Conservation (phyloP, 2,113 vertebrate species). For the Sarotherodon lohbergeri region DNA sequence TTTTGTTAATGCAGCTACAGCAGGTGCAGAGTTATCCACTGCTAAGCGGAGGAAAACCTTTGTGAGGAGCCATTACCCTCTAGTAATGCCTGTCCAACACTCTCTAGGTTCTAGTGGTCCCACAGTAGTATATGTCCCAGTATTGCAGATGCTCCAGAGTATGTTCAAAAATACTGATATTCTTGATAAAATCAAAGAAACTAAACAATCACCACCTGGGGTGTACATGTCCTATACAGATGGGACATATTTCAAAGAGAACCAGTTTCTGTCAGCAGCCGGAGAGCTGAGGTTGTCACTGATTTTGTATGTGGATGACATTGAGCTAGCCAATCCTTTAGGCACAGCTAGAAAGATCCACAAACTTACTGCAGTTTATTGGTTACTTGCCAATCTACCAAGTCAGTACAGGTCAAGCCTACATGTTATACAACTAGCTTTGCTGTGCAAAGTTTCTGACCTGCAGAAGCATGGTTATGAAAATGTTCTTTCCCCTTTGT, state of each 20-base stretch:
- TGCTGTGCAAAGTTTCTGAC: conserved; percentile 14
- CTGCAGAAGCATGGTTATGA: neutral
- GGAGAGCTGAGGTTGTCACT: no score
- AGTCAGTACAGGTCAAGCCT: conserved; percentile 5
- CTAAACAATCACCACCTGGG: no score
- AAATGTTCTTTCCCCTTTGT: conserved; percentile 1
- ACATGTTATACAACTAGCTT: conserved; percentile 8
- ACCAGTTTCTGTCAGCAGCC: no score
- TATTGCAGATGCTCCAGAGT: no score
- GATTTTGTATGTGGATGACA: no score
- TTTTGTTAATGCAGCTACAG: neutral
- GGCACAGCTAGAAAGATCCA: conserved; percentile 25
- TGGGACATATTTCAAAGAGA: no score
- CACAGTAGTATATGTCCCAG: no score
- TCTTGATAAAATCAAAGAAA: no score
- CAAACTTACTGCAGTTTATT: conserved; percentile 13
- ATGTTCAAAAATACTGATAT: no score
- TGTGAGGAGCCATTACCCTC: neutral
- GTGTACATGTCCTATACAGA: no score
- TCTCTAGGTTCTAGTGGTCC: no score
- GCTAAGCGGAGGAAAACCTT: no score
- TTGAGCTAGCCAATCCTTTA: conserved; percentile 12
- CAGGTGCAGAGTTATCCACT: neutral
- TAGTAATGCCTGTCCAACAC: neutral
- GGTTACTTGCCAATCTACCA: conserved; percentile 17